Conservation (phyloP, 2,888 invertebrate genomes). For the Tromatobia lineatoria region DNA sequence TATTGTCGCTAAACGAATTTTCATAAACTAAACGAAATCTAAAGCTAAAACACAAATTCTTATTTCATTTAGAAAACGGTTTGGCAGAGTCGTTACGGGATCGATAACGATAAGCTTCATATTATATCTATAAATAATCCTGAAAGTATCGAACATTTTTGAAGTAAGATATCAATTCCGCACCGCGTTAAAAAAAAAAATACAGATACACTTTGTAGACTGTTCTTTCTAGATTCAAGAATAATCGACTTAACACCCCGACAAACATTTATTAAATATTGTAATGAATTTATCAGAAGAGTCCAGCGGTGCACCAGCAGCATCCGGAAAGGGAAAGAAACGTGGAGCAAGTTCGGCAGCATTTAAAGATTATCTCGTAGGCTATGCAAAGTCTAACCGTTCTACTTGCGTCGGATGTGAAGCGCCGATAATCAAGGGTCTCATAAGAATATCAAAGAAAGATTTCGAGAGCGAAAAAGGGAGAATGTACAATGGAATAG, state of each 20-base stretch:
- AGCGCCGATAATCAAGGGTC: conserved; percentile 92
- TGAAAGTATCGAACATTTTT: no score
- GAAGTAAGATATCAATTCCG: no score
- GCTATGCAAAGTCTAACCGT: conserved; percentile 94
- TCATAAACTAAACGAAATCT: no score
- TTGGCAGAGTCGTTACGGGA: no score
- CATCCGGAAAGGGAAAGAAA: conserved; percentile 85
- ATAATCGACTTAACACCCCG: not conserved
- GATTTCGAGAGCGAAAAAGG: conserved; percentile 94
- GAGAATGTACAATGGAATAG: conserved; percentile 93
- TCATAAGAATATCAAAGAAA: conserved; percentile 91
- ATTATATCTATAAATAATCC: no score
- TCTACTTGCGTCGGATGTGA: conserved; percentile 94
- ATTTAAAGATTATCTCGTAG: conserved; percentile 90
- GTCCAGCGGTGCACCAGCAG: conserved; percentile 76
- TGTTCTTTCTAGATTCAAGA: no score
- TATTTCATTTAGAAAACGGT: no score
- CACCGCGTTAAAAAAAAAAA: no score
- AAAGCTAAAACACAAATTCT: no score
- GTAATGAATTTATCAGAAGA: conserved; percentile 67
- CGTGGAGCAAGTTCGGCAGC: conserved; percentile 86
- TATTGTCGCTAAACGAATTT: no score
- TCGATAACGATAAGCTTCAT: no score
- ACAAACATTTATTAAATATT: not conserved
- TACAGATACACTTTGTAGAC: no score